Base-by-base conservation (phyloP, 1,140 invertebrate species). In the Xylocopa sonorina region DNA sequence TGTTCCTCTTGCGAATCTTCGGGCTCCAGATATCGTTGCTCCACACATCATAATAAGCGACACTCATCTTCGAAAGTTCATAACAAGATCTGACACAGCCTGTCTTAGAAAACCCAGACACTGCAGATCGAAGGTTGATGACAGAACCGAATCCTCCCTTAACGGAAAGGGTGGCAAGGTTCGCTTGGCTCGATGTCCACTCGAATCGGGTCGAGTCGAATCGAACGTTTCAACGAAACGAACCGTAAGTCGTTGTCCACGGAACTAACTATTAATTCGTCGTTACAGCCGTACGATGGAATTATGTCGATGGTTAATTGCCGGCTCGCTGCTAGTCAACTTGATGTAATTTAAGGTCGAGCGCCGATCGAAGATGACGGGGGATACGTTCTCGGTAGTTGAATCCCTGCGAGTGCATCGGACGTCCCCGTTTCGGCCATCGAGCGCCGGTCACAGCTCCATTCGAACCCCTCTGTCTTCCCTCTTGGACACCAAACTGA, bases 11-110 rank as follows among this genome's bases (percentile, higher is more conserved):
- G 0, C 69, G 58, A 46, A 86, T 62, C 34, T 50, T 74, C 29
- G 68, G 68, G 58, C 87, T 87, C 88, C 88, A 88, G 9, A 88
- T 50, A 62, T 89, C 87, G 27, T 89, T 88, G 63, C 88, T 81
- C 83, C 80, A 88, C 21, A 88, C 29, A 0, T 88, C 87, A 29
- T 80, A 76, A 0, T n/a, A n/a, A 66, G 12, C 0, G 46, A 2
- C n/a, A 48, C 6, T 0, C 5, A n/a, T n/a, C 18, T 16, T 71
- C 1, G 12, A 1, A 48, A 24, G 16, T 24, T 3, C 38, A 43
- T 18, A 3, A 27, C 3, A 6, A n/a, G 34, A 78, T 46, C 69
- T 78, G 38, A 64, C 10, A 18, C 12, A 21, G 0, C 0, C 24
- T 16, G 34, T 73, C 77, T 78, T 51, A 43, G 43, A 16, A 10